Evolutionary conservation across 2,888 invertebrate genomes (phyloP).

Genomic region (Augiades crinisus): DNA sequence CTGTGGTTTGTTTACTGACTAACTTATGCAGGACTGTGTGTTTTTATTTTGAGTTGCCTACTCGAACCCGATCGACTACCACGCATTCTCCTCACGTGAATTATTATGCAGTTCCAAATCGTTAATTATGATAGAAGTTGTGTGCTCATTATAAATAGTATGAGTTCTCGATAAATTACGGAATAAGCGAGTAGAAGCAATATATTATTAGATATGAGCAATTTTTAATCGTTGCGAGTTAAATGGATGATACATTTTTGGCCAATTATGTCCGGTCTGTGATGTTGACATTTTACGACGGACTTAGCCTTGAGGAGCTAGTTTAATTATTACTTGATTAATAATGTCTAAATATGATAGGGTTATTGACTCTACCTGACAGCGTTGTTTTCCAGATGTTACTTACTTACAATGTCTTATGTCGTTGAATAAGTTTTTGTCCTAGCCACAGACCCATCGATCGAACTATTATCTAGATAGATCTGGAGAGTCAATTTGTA

Average conservation of each 20-base stretch:
- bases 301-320: no score
- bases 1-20: slow-evolving; percentile 1
- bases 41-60: slow-evolving; percentile 6
- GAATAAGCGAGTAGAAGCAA: background rate
- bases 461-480: no score
- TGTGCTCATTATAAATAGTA: slow-evolving; percentile 12
- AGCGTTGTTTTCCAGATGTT: no score
- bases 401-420: no score
- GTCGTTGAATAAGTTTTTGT: no score
- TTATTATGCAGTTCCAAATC: slow-evolving; percentile 12
- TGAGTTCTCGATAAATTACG: background rate
- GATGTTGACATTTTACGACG: background rate
- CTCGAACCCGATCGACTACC: slow-evolving; percentile 2
- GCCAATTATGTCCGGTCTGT: background rate
- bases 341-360: no score
- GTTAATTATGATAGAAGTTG: slow-evolving; percentile 22
- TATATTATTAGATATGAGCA: background rate
- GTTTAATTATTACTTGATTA: no score
- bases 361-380: no score
- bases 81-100: slow-evolving; percentile 1
- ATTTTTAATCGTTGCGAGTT: slow-evolving; percentile 1
- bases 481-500: no score
- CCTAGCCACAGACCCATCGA: no score
- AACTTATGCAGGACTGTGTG: slow-evolving; percentile 15
- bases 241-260: background rate